Evolutionary conservation across 2,113 vertebrate genomes (phyloP), one percentile per base, ranked within the genome.

Genomic region (Stercorarius parasiticus): DNA sequence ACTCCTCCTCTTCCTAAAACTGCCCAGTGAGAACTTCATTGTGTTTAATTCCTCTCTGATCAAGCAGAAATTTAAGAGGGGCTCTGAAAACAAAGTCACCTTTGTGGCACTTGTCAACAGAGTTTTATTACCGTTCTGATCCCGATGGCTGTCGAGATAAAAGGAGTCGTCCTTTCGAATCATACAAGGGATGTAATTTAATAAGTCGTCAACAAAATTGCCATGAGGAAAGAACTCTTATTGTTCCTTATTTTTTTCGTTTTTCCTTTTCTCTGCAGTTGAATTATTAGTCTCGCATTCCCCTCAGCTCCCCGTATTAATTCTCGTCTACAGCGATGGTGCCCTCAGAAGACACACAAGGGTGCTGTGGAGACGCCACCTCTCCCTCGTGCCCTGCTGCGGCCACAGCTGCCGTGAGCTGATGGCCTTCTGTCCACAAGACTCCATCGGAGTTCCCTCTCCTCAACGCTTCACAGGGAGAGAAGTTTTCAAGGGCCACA

Each of bases 91-190:
- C 86, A 97, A 94, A 96, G 88, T 81, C 40, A 11, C 72, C 65
- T 98, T 96, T 96, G 87, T 91, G 73, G 73, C 78, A 92, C 71
- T 95, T 96, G 93, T 94, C 97, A 97, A 80, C 95, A 93, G 78
- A 94, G 69, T 53, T 93, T 53, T 93, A 92, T 97, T 90, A 93
- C 58, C 89, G 40, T 84, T 96, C 71, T 43, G 21, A 93, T 93
- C 81, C 86, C 6, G n/a, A 93, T 88, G 91, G 71, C 71, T 82
- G 69, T 65, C 3, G 1, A 83, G 94, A 96, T 96, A 97, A 97
- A 96, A 96, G 81, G 53, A 76, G 85, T 30, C 66, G 53, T 7
- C 38, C 78, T 84, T 73, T 50, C 77, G 96, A 90, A 86, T 82
- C 82, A 77, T 25, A 94, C 82, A 94, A 69, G 62, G 71, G 86